Percentiles rank a stretch among this genome's conserved stretches.
phyloP scores from a whole-genome alignment of 2,888 invertebrate species.

The Melangyna quadrimaculata region DNA sequence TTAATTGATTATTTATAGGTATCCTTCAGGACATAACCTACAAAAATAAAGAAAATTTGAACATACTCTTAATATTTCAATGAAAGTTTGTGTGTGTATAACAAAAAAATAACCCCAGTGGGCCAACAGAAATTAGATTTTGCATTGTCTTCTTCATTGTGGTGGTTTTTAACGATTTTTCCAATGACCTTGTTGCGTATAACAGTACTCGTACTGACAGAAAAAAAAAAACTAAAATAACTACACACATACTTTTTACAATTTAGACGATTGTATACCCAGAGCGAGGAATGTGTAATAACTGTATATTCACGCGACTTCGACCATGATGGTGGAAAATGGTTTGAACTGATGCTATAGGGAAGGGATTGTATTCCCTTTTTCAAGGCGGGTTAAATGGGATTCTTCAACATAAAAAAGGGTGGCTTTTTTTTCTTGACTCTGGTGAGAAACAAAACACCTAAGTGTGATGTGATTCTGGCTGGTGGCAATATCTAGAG shows the following conservation, averaged over 20 bases:
- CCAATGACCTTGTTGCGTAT: conserved; percentile 81
- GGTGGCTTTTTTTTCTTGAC: conserved; percentile 22
- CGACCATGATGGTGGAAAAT: not conserved
- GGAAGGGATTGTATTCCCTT: conserved; percentile 11
- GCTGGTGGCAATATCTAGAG: conserved; percentile 11
- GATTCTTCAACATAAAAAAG: not conserved
- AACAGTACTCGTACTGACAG: conserved; percentile 62
- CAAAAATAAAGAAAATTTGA: conserved; percentile 59
- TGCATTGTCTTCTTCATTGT: conserved; percentile 38
- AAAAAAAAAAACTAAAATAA: conserved; percentile 35
- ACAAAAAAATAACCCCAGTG: conserved; percentile 59
- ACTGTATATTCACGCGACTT: conserved; percentile 19
- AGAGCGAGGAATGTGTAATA: not conserved
- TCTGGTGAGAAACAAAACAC: conserved; percentile 52
- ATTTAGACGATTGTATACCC: not conserved
- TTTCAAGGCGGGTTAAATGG: conserved; percentile 17
- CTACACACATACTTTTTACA: conserved; percentile 8
- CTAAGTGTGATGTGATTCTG: conserved; percentile 39
- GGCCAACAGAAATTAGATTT: conserved; percentile 67
- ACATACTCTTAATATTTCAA: conserved; percentile 2
- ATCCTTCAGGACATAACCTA: conserved; percentile 63
- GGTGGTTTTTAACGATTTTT: conserved; percentile 79
- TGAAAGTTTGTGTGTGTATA: conserved; percentile 74
- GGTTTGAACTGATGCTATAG: conserved; percentile 33
- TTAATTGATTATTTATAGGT: not conserved